Evolutionary conservation across 2,888 invertebrate species (phyloP), one percentile per base, ranked within the genome.

Genomic region (Heliconius ethilla): DNA sequence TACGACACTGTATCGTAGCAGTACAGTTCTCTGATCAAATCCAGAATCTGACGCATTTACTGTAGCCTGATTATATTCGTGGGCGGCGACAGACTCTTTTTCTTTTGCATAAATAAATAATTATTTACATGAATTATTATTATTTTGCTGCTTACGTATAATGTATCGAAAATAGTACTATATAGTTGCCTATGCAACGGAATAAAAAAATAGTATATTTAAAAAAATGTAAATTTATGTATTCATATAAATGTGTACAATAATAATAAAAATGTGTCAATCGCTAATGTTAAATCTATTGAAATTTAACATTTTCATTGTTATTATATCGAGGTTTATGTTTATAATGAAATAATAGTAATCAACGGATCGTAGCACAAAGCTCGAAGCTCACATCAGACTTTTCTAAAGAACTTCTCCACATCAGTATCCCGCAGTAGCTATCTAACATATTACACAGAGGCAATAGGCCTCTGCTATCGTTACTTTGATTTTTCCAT

Each of bases 361-460:
- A 67, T 67, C 0, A 67, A 67, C 25, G 37, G n/a, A 13, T 25
- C 67, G 33, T 2, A 25, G 22, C 33, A 40, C 25, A 67, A 67
- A 67, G 67, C 67, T 3, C 67, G n/a, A 37, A n/a, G 67, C 67
- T 67, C 33, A 37, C 15, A 25, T n/a, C 67, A 40, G 25, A 40
- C 67, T 67, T 40, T 67, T 67, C 67, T 67, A 67, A 67, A 67
- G 67, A 37, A 37, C 11, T 67, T 25, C 66, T 67, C 37, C n/a
- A 67, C 33, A 67, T n/a, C 22, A 13, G 37, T n/a, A 22, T 67
- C 11, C 40, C 67, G n/a, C 67, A 25, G n/a, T 40, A 40, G 11
- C n/a, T 37, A 13, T 5, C 67, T 67, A 67, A 40, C 67, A 15
- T 67, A 67, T 67, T 25, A 40, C 67, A 25, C 25, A 62, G 33